These are phyloP conservation scores for Bombus difficillimus DNA, from an alignment of 1,140 invertebrate species.

Conservation along the genomic window DNA sequence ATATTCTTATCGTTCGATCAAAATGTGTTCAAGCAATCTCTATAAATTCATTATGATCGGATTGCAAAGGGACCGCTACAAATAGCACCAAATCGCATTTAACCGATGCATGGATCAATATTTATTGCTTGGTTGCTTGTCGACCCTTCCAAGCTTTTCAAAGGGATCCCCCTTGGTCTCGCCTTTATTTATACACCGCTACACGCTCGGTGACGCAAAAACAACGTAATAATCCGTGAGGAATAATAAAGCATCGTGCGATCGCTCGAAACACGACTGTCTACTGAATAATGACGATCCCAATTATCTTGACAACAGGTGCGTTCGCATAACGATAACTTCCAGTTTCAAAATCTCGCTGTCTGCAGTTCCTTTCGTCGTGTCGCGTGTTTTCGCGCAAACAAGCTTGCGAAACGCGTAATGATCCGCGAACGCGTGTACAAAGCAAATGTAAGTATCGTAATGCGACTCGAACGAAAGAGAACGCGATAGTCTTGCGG, in stretches of 20 bases:
- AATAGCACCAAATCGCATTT: constrained; percentile 27
- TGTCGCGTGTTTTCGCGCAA: neutral
- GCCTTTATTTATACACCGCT: constrained; percentile 32
- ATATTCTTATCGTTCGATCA: neutral
- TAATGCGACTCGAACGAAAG: neutral
- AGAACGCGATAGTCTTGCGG: neutral
- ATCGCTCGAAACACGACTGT: neutral
- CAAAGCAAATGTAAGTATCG: neutral
- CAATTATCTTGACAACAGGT: constrained; percentile 37
- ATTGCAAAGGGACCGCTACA: neutral
- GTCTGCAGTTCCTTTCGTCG: constrained; percentile 9
- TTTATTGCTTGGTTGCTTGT: constrained; percentile 17
- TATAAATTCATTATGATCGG: constrained; percentile 2
- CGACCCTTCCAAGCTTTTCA: constrained; percentile 14
- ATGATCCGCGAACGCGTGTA: neutral
- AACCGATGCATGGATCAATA: constrained; percentile 28
- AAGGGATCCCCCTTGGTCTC: neutral
- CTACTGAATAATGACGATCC: constrained; percentile 21
- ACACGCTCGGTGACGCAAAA: neutral
- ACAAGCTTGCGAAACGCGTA: constrained; percentile 10
- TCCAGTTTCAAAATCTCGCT: neutral
- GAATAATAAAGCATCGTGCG: constrained; percentile 15
- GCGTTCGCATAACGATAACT: constrained; percentile 4
- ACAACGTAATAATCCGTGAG: constrained; percentile 30
- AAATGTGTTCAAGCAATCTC: neutral